Evolutionary conservation across 2,113 vertebrate species (phyloP), one percentile per base, ranked within the genome.

Genomic region (Pogona vitticeps): DNA sequence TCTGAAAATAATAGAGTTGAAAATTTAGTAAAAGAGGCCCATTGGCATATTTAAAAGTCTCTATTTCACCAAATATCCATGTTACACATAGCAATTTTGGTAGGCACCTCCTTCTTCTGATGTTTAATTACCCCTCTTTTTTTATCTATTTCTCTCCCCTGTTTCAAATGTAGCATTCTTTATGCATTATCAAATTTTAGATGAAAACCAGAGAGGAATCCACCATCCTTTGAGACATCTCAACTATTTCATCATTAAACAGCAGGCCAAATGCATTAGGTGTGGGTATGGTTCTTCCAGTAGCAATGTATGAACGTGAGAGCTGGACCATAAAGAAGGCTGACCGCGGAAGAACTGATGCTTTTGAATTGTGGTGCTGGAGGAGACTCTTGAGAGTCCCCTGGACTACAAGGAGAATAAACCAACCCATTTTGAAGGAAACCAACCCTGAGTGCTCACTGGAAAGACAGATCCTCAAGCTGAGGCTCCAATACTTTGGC

Each of bases 221-320:
- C 63, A 87, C 77, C 28, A 6, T 17, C 73, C 86, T 91, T 83
- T 70, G 82, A 82, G 70, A 85, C 73, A 88, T 56, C 82, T 85
- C 13, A 72, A 36, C 80, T 78, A 90, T 23, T 88, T 93, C 80
- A 90, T 77, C 63, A 42, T 26, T 90, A 90, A 71, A 76, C 67
- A 86, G 63, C 86, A 89, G 83, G 80, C 31, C 77, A 89, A 84
- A 89, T 88, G 1, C 87, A 87, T 78, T 86, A 3, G 36, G 78
- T 89, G n/a, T 83, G 38, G 85, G n/a, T n/a, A n/a, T n/a, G n/a
- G n/a, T n/a, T n/a, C n/a, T n/a, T n/a, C n/a, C n/a, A n/a, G n/a
- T n/a, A n/a, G n/a, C n/a, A n/a, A n/a, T n/a, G n/a, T n/a, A n/a
- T n/a, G n/a, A n/a, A n/a, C n/a, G n/a, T n/a, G n/a, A n/a, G n/a